Base-by-base conservation (phyloP, 2,113 vertebrate species). In the Oryzias javanicus region DNA sequence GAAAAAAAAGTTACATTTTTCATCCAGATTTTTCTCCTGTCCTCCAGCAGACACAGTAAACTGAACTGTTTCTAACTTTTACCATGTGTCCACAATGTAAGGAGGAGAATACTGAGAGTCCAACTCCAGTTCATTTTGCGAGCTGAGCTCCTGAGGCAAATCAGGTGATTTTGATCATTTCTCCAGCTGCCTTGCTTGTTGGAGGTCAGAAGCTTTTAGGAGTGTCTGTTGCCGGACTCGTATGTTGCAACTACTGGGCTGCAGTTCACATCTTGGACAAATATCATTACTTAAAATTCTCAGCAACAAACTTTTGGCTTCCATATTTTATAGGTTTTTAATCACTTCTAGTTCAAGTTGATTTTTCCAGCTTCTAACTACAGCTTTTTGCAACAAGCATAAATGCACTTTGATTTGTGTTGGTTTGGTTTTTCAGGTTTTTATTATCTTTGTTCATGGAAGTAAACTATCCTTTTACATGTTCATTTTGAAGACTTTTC, bases 131-230 rank as follows among this genome's bases (percentile, higher is more conserved):
- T 74, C 50, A 66, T 64, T 60, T 24, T 15, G 41, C 63, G 49
- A 64, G 61, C 20, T 10, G 48, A 72, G 44, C 65, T 48, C 78
- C 67, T 18, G 8, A 57, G 67, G 64, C 62, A n/a, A 42, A 56
- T 76, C 62, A 82, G 70, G 75, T 74, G 64, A 81, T 67, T 76
- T 55, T 74, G 55, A 76, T 74, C 60, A 78, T 19, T 53, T 41
- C 44, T 74, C 71, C 65, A 27, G 25, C 60, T 56, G 42, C 42
- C 49, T 61, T 41, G 45, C 48, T 55, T 49, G 48, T 66, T 61
- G 44, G 45, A 41, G 22, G 14, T n/a, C 51, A 64, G 64, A 27
- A 13, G 25, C 19, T 59, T 58, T 57, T 53, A 55, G 70, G 60
- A 18, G 17, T 47, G 3, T 53, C n/a, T 19, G 14, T 20, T 20